Percentiles rank a stretch among this genome's conserved stretches.
These are phyloP conservation scores for Papilio demoleus DNA, from an alignment of 2,888 invertebrate species.

Conservation along the genomic window DNA sequence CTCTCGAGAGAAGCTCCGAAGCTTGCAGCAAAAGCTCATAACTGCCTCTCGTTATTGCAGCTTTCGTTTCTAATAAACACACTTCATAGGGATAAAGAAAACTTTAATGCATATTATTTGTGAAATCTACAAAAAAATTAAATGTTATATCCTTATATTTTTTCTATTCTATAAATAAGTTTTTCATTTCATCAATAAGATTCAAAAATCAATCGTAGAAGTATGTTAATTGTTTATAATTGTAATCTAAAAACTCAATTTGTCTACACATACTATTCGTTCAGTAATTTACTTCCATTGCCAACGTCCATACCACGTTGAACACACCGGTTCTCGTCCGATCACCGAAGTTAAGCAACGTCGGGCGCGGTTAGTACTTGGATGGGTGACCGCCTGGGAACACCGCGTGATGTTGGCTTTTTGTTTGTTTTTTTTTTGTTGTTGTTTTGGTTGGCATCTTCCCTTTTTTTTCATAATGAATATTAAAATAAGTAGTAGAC, in stretches of 20 bases:
- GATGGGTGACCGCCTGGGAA: constrained; percentile 57
- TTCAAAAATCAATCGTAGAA: no score
- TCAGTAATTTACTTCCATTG: no score
- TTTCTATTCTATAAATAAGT: no score
- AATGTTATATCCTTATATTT: no score
- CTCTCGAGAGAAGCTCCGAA: not conserved
- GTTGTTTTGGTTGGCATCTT: no score
- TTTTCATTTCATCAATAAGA: no score
- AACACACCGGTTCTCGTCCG: constrained; percentile 58
- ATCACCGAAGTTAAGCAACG: constrained; percentile 56
- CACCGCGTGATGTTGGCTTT: constrained; percentile 14
- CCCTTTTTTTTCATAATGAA: no score
- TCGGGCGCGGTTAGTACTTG: constrained; percentile 40
- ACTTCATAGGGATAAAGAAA: constrained; percentile 11
- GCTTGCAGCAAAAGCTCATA: constrained; percentile 13
- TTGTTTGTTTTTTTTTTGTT: not conserved
- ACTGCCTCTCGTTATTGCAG: constrained; percentile 1
- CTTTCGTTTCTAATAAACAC: constrained; percentile 8
- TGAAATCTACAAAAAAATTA: not conserved
- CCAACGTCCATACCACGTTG: constrained; percentile 57
- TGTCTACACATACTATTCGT: no score
- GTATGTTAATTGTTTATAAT: no score
- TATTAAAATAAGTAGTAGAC: no score
- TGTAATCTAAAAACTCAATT: no score
- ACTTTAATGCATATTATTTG: not conserved